Conservation (phyloP, 2,113 vertebrate species). For the Leptocoma aspasia region DNA sequence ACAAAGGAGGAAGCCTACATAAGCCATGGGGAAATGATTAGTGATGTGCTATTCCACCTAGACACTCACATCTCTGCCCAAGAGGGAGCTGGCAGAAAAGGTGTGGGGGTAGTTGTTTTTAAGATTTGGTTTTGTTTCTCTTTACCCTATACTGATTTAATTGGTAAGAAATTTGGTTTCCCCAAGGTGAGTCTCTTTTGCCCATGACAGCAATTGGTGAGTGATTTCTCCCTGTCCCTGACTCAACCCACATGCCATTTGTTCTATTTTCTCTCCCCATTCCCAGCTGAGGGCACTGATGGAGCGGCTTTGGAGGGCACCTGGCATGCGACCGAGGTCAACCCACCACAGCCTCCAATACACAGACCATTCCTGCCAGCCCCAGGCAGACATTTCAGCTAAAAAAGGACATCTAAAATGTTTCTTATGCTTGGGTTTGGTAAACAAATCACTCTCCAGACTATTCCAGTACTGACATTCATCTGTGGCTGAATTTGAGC, state of each 20-base stretch:
- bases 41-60: not conserved
- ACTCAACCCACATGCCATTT: not conserved
- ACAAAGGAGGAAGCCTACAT: not conserved
- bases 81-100: not conserved
- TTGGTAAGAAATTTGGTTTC: not conserved
- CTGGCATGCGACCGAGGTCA: fast-evolving
- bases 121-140: not conserved
- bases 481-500: not conserved
- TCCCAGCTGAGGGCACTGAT: not conserved
- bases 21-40: not conserved
- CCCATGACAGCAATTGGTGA: not conserved
- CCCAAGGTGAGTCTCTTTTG: not conserved
- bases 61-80: not conserved
- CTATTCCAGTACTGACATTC: not conserved
- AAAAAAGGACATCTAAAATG: not conserved
- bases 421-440: not conserved
- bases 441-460: not conserved
- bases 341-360: not conserved
- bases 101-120: not conserved
- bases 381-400: not conserved
- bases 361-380: not conserved
- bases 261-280: not conserved
- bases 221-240: not conserved
- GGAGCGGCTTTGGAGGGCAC: fast-evolving
- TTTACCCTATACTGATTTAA: not conserved